Percentiles rank a stretch among this genome's conserved stretches.
These are phyloP conservation scores for Frankliniella fusca DNA, from an alignment of 2,888 invertebrate species.

Conservation along the genomic window DNA sequence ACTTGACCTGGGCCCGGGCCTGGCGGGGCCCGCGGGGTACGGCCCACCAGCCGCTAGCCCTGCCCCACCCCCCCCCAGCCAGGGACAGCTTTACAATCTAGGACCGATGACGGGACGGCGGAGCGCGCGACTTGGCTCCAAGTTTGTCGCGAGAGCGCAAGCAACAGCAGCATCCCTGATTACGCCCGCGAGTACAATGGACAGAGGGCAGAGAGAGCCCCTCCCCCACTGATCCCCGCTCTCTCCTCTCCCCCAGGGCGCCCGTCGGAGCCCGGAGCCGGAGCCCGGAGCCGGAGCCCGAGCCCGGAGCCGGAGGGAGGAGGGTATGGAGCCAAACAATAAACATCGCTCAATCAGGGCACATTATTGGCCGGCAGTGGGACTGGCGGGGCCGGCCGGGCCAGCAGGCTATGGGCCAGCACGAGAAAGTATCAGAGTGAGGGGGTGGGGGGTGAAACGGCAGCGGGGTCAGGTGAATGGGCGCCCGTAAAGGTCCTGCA, in stretches of 20 bases:
- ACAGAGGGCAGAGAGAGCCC: not conserved
- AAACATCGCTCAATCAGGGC: slow-evolving; percentile 24
- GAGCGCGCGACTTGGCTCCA: too few relatives aligned
- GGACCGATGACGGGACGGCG: too few relatives aligned
- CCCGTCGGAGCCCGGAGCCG: not conserved
- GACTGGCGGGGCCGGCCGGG: not conserved
- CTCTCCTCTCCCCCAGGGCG: not conserved
- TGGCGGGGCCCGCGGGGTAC: too few relatives aligned
- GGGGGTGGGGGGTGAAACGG: not conserved
- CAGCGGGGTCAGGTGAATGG: too few relatives aligned
- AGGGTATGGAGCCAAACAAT: slow-evolving; percentile 14
- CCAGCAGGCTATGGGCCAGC: not conserved
- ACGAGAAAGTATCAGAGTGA: not conserved
- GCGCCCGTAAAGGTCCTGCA: too few relatives aligned
- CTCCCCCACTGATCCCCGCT: not conserved
- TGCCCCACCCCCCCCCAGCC: too few relatives aligned
- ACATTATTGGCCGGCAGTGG: not conserved
- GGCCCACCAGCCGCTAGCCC: too few relatives aligned
- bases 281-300: not conserved
- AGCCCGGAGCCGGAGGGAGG: not conserved
- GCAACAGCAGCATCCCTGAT: too few relatives aligned
- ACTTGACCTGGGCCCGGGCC: too few relatives aligned
- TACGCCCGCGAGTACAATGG: too few relatives aligned
- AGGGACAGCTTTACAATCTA: too few relatives aligned
- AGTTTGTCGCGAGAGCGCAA: too few relatives aligned